Conservation (phyloP, 2,888 invertebrate species). For the Chamaedrilus cognettii region DNA sequence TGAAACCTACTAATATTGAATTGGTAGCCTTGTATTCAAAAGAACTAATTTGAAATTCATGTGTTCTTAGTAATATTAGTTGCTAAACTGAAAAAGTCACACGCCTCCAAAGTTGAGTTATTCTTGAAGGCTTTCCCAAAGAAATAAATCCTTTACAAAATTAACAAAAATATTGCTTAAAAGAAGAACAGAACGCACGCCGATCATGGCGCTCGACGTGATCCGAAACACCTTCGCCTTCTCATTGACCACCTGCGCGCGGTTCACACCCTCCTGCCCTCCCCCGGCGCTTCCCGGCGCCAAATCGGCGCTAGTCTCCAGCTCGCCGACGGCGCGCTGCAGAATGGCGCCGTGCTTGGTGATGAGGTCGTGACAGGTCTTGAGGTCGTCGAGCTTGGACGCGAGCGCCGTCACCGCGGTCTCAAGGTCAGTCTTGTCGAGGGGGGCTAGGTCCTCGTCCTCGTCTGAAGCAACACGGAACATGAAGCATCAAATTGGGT, state of each 20-base stretch:
- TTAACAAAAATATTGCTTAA: no score
- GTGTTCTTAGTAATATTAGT: no score
- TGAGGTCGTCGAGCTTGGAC: conserved; percentile 82
- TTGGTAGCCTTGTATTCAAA: no score
- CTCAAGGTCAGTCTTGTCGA: conserved; percentile 63
- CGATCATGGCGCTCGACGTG: conserved; percentile 95
- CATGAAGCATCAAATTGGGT: background rate
- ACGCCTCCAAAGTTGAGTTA: no score
- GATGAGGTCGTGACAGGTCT: conserved; percentile 88
- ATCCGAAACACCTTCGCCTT: conserved; percentile 91
- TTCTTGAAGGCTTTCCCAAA: no score
- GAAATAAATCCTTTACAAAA: no score
- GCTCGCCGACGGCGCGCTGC: conserved; percentile 64
- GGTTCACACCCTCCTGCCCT: background rate
- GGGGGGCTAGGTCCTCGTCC: conserved; percentile 65
- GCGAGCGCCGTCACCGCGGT: conserved; percentile 67
- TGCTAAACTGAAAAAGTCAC: no score
- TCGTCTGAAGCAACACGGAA: conserved; percentile 66
- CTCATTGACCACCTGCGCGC: conserved; percentile 70
- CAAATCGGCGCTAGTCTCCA: conserved; percentile 60
- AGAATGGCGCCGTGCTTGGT: conserved; percentile 83
- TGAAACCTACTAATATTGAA: no score
- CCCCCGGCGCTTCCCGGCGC: no score
- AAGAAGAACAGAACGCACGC: conserved; percentile 73
- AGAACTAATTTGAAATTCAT: no score